Conservation (phyloP, 2,797 vertebrate species). For the Gambelia wislizenii region DNA sequence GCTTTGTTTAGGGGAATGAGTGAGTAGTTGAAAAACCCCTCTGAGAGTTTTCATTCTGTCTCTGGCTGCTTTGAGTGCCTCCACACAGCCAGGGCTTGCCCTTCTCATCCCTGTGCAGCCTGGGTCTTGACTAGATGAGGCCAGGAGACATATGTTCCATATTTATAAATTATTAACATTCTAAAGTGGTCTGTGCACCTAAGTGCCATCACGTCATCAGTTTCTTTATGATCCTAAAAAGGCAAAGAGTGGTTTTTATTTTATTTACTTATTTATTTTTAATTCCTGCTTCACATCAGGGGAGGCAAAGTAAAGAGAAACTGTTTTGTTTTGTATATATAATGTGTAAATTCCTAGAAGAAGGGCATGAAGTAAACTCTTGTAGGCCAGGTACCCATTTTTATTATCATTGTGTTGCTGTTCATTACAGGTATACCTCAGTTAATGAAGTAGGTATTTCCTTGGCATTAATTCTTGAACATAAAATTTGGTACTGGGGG, state of each 20-base stretch:
- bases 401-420: background rate
- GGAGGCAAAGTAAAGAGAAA: background rate
- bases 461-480: too few species aligned
- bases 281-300: background rate
- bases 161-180: background rate
- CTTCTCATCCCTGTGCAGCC: background rate
- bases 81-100: background rate
- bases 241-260: background rate
- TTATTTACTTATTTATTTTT: background rate
- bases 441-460: too few species aligned
- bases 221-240: slow-evolving; percentile 7
- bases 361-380: background rate
- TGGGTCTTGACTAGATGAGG: background rate
- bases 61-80: background rate
- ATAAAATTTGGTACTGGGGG: too few species aligned
- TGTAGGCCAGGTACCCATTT: background rate
- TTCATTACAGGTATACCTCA: too few species aligned
- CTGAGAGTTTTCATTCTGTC: background rate
- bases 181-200: background rate
- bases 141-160: background rate
- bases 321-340: background rate
- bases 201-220: background rate
- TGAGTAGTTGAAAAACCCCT: background rate
- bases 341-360: slow-evolving; percentile 14
- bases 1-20: background rate